A percentile compares a stretch with the other conserved stretches of the same genome.
Conservation (phyloP, 2,888 invertebrate genomes). For the Seira sanloemensis region DNA sequence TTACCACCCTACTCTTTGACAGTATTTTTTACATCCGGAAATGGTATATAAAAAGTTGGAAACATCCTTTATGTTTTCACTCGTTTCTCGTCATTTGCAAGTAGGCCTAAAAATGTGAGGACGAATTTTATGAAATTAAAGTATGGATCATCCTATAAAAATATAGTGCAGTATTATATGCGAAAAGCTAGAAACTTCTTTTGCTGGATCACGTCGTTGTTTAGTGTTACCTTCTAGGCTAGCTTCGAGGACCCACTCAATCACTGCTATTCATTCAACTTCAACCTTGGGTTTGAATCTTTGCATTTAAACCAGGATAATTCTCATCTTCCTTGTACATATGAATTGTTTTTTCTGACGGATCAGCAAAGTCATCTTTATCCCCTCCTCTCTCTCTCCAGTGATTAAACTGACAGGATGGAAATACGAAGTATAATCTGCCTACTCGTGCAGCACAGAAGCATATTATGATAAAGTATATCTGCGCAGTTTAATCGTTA, state of each 20-base stretch:
- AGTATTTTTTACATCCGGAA: background rate
- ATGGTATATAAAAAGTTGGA: too few species aligned
- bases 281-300: constrained; percentile 48
- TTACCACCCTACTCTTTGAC: background rate
- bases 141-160: background rate
- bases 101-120: background rate
- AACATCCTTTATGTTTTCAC: background rate
- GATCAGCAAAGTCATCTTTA: background rate
- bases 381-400: background rate
- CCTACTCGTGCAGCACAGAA: background rate
- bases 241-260: constrained; percentile 59
- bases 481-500: background rate
- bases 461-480: background rate
- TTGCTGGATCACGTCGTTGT: constrained; percentile 32
- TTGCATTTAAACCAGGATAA: constrained; percentile 23
- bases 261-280: constrained; percentile 39
- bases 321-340: background rate
- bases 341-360: background rate
- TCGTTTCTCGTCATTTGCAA: background rate
- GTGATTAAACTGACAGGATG: background rate
- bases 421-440: background rate
- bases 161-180: background rate
- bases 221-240: constrained; percentile 44
- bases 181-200: background rate
- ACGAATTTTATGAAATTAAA: background rate